Evolutionary conservation across 2,888 invertebrate species (phyloP), one percentile per base, ranked within the genome.

Genomic region (Pristionchus fissidentatus): DNA sequence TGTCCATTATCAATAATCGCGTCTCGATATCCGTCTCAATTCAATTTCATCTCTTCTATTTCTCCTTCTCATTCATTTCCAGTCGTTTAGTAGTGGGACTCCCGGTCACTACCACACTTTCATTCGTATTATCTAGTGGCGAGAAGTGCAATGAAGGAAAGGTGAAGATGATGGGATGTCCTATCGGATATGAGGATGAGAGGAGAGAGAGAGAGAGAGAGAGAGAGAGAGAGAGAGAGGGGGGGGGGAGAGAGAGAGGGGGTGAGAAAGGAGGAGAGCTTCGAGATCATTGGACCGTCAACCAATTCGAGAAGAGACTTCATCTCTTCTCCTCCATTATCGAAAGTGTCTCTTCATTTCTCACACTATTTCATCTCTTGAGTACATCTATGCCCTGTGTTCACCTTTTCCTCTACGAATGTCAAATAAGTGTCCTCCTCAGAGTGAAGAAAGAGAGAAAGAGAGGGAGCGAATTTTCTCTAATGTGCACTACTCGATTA

Each of bases 391-490:
- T n/a, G n/a, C n/a, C n/a, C n/a, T n/a, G n/a, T n/a, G n/a, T n/a
- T n/a, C n/a, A n/a, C n/a, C n/a, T n/a, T n/a, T 43, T 70, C 43
- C 70, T 7, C 70, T 26, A 41, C 70, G 26, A 70, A 70, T 70
- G 70, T 70, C 70, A 70, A 70, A 70, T 70, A 70, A 70, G 70
- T 70, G 70, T 41, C 60, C 19, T n/a, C n/a, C n/a, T n/a, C n/a
- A n/a, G n/a, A n/a, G n/a, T n/a, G n/a, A n/a, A n/a, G n/a, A 29
- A 57, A 35, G 5, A 43, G 70, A 32, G 41, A 43, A 43, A 43
- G 43, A 41, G 70, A 43, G 2, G 62, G 35, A 15, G 41, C 10
- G 26, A n/a, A 26, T 70, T 26, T 35, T 70, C 70, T 22, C 35
- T 70, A 70, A 41, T 70, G 38, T 41, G 43, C 70, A 70, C 38